Conservation (phyloP, 1,140 invertebrate species). For the Dufourea novaeangliae region DNA sequence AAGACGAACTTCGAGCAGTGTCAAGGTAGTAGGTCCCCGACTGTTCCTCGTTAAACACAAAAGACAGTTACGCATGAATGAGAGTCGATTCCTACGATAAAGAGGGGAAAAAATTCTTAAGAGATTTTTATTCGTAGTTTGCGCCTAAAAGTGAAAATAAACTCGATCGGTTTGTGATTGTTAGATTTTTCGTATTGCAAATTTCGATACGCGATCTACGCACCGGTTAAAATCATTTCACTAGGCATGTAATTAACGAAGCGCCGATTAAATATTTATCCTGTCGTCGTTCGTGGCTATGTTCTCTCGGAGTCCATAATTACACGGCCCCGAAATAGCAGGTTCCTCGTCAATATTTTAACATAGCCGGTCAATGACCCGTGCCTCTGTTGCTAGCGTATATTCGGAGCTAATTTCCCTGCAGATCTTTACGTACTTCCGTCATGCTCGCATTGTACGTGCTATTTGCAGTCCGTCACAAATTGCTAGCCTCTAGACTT, state of each 20-base stretch:
- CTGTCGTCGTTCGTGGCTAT: constrained; percentile 7
- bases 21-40: not conserved
- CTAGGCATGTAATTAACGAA: constrained; percentile 14
- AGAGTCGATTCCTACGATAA: not conserved
- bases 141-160: too few relatives aligned
- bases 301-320: constrained; percentile 26
- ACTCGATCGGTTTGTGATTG: too few relatives aligned
- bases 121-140: too few relatives aligned
- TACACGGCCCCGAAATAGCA: constrained; percentile 58
- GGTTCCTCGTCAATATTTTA: constrained; percentile 61
- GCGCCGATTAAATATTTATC: constrained; percentile 55
- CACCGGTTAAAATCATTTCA: not conserved
- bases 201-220: not conserved
- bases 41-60: not conserved
- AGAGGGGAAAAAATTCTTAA: too few relatives aligned
- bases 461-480: not conserved
- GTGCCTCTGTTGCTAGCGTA: constrained; percentile 22
- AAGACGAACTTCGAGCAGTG: not conserved
- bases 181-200: too few relatives aligned
- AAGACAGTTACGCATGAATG: too few relatives aligned
- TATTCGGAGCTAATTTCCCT: constrained; percentile 52
- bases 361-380: constrained; percentile 51
- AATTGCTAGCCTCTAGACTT: too few relatives aligned
- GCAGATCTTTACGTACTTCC: constrained; percentile 41
- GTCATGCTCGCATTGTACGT: not conserved